Evolutionary conservation across 2,888 invertebrate genomes (phyloP).

Genomic region (Electrophaes corylata): DNA sequence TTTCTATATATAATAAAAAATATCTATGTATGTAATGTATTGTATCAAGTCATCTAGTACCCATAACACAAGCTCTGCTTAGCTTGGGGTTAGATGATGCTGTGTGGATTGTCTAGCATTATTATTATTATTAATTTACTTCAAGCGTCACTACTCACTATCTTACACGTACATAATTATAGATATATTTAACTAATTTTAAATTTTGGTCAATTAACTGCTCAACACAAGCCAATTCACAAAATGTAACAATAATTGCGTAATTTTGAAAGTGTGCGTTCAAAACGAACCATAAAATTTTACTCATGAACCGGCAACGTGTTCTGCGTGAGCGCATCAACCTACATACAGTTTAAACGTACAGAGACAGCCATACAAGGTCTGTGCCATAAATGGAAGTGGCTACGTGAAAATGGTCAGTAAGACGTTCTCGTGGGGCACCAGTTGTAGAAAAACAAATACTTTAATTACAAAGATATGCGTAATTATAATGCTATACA

Average conservation of each 20-base stretch:
- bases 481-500: no score
- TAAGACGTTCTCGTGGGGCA: slow-evolving; percentile 5
- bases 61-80: no score
- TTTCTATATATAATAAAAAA: no score
- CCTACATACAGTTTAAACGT: slow-evolving; percentile 49
- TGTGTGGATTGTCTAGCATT: no score
- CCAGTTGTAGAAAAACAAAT: slow-evolving; percentile 6
- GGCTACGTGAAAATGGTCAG: slow-evolving; percentile 41
- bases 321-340: slow-evolving; percentile 46
- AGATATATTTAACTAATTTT: not conserved
- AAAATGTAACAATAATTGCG: slow-evolving; percentile 16
- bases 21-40: no score
- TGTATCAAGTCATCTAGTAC: no score
- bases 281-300: slow-evolving; percentile 32
- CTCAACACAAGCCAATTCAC: slow-evolving; percentile 14
- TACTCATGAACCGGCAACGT: slow-evolving; percentile 37
- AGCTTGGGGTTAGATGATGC: no score
- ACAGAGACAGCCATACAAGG: slow-evolving; percentile 46
- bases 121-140: no score
- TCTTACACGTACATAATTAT: not conserved
- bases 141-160: no score
- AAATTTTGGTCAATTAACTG: not conserved
- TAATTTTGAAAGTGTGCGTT: slow-evolving; percentile 34
- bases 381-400: slow-evolving; percentile 33
- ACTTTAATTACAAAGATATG: not conserved